Base-by-base conservation (phyloP, 2,888 invertebrate genomes). In the Patella caerulea region DNA sequence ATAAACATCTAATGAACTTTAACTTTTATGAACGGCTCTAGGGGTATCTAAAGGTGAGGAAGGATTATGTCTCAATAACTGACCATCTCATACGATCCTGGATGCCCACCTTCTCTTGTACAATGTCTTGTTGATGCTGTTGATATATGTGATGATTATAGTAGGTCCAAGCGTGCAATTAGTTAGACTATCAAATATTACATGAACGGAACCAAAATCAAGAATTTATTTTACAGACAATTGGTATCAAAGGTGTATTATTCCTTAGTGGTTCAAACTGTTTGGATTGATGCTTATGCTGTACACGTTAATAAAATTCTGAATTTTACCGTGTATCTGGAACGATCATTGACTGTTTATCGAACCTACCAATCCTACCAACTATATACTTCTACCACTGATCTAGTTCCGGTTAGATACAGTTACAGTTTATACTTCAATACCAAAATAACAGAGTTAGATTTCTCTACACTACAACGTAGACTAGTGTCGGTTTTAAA, bases 371-470 rank as follows among this genome's bases (percentile, higher is more conserved):
- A 65, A 24, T 24, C 19, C 19, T 65, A 65, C 24, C 19, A 24
- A 24, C 19, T 65, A 65, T 65, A 65, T 24, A 65, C 19, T 24
- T 24, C 19, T 19, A 24, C 65, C 7, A 12, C 19, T 11, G 24
- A 65, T 65, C 65, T 65, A 24, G 24, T 65, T 12, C 19, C 65
- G 19, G 14, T 24, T 24, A 19, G 65, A 24, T 65, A 65, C 24
- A 65, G 65, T 65, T 65, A 65, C 19, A 65, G 65, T 65, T 24
- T 65, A 24, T 65, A 65, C 24, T 65, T 65, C 65, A 65, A 19
- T 12, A 24, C 65, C 19, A 65, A 65, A 24, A 65, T 65, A 9
- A 19, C 65, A 11, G 24, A 24, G 14, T 65, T 65, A 15, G 65
- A 65, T 19, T 65, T 65, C 65, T 24, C 65, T 24, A 65, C 65